These are phyloP conservation scores for Haplotaxodon microlepis DNA, from an alignment of 2,113 vertebrate species.

Conservation along the genomic window DNA sequence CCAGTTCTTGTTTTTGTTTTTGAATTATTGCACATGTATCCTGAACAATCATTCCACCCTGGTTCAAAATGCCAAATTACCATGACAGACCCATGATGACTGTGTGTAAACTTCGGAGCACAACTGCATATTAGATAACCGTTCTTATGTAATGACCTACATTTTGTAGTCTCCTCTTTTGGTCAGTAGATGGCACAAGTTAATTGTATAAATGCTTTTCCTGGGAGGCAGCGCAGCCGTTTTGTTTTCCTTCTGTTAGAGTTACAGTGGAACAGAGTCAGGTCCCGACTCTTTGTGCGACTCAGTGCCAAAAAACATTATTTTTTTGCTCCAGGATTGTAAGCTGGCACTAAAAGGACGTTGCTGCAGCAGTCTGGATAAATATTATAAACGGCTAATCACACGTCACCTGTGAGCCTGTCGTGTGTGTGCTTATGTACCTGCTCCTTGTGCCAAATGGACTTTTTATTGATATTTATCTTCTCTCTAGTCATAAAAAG, in stretches of 20 bases:
- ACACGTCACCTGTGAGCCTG: not conserved
- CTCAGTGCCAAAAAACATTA: not conserved
- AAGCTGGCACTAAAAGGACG: not conserved
- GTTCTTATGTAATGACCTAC: not conserved
- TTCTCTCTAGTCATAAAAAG: not conserved
- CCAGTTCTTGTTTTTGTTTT: not conserved
- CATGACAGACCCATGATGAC: not conserved
- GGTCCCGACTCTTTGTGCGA: not conserved
- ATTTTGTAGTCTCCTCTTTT: not conserved
- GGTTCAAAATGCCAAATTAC: not conserved
- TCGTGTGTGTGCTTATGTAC: not conserved
- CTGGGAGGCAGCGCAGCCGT: not conserved
- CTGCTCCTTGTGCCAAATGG: not conserved
- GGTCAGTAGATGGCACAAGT: not conserved
- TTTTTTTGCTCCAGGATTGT: not conserved
- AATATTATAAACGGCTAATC: not conserved
- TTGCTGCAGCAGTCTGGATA: not conserved
- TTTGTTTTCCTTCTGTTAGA: not conserved
- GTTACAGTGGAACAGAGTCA: not conserved
- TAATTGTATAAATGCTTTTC: not conserved
- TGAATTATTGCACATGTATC: not conserved
- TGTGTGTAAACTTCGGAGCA: not conserved
- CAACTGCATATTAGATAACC: not conserved
- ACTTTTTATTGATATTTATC: not conserved
- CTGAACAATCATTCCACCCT: not conserved